Conservation (phyloP, 2,888 invertebrate genomes). For the Phrixothrix hirtus region DNA sequence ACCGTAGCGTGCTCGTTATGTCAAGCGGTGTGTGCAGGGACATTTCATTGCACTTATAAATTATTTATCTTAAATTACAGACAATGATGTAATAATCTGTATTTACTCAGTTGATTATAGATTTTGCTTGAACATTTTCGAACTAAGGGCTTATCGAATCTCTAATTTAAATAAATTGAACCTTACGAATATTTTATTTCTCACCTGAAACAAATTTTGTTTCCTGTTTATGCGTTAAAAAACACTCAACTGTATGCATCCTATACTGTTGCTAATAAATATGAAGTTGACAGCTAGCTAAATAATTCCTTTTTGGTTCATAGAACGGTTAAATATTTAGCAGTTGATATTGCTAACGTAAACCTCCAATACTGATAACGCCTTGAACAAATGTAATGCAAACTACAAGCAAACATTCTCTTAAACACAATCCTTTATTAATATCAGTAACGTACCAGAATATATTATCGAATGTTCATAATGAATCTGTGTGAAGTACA, state of each 20-base stretch:
- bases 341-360: slow-evolving; percentile 13
- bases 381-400: too few relatives aligned
- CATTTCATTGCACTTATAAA: slow-evolving; percentile 8
- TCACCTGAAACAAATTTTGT: not conserved
- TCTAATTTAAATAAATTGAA: slow-evolving; percentile 3
- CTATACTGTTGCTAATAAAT: slow-evolving; percentile 7
- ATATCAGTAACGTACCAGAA: too few relatives aligned
- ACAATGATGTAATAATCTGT: slow-evolving; percentile 4
- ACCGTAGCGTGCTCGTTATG: slow-evolving; percentile 2
- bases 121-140: not conserved
- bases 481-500: too few relatives aligned
- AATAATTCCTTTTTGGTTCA: slow-evolving; percentile 12
- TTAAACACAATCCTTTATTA: too few relatives aligned
- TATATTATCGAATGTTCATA: too few relatives aligned
- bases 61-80: slow-evolving; percentile 5
- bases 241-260: not conserved
- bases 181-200: not conserved
- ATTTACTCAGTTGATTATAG: not conserved
- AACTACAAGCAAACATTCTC: too few relatives aligned
- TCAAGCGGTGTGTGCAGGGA: slow-evolving; percentile 2
- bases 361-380: slow-evolving; percentile 21
- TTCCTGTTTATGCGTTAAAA: not conserved
- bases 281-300: slow-evolving; percentile 19
- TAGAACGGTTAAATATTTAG: slow-evolving; percentile 19
- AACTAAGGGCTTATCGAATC: slow-evolving; percentile 8